Base-by-base conservation (phyloP, 2,888 invertebrate species). In the Tipula confusa region DNA sequence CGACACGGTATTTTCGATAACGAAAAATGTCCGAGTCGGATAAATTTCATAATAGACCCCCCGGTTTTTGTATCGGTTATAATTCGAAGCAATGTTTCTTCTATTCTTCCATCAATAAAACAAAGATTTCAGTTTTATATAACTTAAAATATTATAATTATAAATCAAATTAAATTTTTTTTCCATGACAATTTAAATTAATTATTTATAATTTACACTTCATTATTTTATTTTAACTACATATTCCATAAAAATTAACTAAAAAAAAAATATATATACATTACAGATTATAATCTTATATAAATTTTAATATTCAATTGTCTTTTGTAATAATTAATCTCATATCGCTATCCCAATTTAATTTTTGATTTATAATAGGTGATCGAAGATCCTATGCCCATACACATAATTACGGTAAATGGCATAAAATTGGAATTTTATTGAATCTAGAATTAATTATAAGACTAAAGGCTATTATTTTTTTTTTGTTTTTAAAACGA, bases 81-180 rank as follows among this genome's bases (percentile, higher is more conserved):
- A 31, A 31, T 31, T 31, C 6, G 31, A 31, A 31, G 31, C 31
- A 31, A 2, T 31, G 2, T 31, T 31, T 31, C 31, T 4, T 31
- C 31, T 31, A n/a, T 31, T 31, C 31, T 31, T n/a, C 31, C 31
- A 31, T 4, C 31, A 31, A 4, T 31, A 31, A 31, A 43, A 43
- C n/a, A 24, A 64, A 64, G 9, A 64, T 24, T 64, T 64, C 24
- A 11, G 7, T 64, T 64, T 64, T 64, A 64, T 64, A 64, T 64
- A 64, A 64, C 64, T 64, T 64, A 64, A n/a, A n/a, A 13, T 64
- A 64, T 64, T 64, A 64, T 64, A 64, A 64, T 64, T 64, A 24
- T 64, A 64, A 24, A 24, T 64, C 24, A 64, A 18, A 38, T 64
- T n/a, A n/a, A n/a, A n/a, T n/a, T n/a, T n/a, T n/a, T 24, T 24